Evolutionary conservation across 2,888 invertebrate species (phyloP).

Genomic region (Phymatocera aterrima): DNA sequence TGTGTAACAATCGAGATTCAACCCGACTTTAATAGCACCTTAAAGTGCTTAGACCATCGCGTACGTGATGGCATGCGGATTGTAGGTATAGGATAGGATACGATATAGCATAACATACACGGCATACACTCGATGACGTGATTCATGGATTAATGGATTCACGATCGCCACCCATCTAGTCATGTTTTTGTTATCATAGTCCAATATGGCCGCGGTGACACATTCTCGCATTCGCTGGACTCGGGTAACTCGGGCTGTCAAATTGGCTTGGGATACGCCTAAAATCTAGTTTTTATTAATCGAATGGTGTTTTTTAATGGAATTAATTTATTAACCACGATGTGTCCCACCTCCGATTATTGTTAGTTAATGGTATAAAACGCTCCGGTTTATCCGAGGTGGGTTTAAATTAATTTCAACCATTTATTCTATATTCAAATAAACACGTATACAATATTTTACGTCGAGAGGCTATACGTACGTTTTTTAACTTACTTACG

Average conservation of each 20-base stretch:
- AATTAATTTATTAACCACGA: not conserved
- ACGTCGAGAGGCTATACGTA: not conserved
- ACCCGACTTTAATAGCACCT: no score
- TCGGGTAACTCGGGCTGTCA: constrained; percentile 65
- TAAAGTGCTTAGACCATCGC: no score
- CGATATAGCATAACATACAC: not conserved
- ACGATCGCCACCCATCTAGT: constrained; percentile 24
- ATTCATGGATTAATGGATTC: not conserved
- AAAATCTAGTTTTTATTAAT: constrained; percentile 52
- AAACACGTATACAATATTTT: constrained; percentile 21
- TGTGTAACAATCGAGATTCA: no score
- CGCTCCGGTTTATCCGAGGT: constrained; percentile 13
- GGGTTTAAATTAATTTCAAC: not conserved
- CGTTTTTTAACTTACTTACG: not conserved
- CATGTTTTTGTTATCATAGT: constrained; percentile 45
- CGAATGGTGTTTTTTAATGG: not conserved
- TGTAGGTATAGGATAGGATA: no score
- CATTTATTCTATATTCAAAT: not conserved
- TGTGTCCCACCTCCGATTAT: not conserved
- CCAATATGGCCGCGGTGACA: constrained; percentile 66
- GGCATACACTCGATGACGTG: no score
- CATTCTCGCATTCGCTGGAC: no score
- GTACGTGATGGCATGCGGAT: no score
- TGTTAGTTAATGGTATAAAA: no score
- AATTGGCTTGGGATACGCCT: constrained; percentile 67